Base-by-base conservation (phyloP, 2,797 vertebrate species). In the Gobionotothen gibberifrons region DNA sequence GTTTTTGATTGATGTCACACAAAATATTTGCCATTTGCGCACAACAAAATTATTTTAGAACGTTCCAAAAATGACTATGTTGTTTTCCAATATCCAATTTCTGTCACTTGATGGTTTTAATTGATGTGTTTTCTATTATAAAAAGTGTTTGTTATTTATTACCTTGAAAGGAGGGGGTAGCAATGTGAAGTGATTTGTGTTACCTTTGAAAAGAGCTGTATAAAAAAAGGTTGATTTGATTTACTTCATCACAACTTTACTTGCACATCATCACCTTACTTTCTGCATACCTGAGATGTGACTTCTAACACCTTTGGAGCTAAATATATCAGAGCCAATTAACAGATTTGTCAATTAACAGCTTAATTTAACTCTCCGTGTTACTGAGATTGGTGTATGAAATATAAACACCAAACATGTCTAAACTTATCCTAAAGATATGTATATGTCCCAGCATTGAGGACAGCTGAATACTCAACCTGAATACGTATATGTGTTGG, bases 291-390 rank as follows among this genome's bases (percentile, higher is more conserved):
- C 70, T 69, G 15, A 17, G 29, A 39, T 62, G 72, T 63, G 64
- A 78, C 55, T 83, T 81, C 60, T 66, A 43, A 71, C 84, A 81
- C 69, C 17, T 73, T 39, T 43, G 57, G 65, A 52, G 46, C 42
- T 10, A 44, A 21, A 46, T 56, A 55, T 5, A 13, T 21, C 48
- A 9, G 56, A 71, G 49, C 70, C 65, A 90, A 90, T 89, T 81
- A 88, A 69, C 81, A 72, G 63, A 52, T 77, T 63, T 39, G 22
- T 46, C 60, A 52, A 76, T 81, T 64, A 77, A 76, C 77, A 83
- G 65, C 26, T 74, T 66, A 40, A 9, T 65, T 63, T 16, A 26
- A 22, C 22, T 47, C 21, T 3, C 3, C 12, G 6, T 22, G 21
- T 62, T 48, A 26, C 11, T 32, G 7, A n/a, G n/a, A n/a, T n/a